Evolutionary conservation across 2,888 invertebrate genomes (phyloP).

Genomic region (Orthosia gracilis): DNA sequence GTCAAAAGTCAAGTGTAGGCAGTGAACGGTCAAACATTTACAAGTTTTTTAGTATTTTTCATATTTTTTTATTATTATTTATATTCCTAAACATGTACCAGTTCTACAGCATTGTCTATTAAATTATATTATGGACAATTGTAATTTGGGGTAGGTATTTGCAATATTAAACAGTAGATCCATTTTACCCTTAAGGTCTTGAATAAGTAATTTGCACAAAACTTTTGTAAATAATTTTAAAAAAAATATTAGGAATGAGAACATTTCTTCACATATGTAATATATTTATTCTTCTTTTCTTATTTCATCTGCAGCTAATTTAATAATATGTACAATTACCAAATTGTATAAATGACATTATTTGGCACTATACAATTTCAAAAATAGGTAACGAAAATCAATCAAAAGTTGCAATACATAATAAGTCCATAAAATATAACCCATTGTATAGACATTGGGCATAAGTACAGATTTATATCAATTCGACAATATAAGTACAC

Average conservation of each 20-base stretch:
- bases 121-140: constrained; percentile 34
- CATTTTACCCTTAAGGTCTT: not conserved
- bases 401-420: constrained; percentile 10
- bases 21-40: constrained; percentile 48
- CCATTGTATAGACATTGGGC: constrained; percentile 24
- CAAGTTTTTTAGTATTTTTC: constrained; percentile 8
- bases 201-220: constrained; percentile 1
- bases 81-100: constrained; percentile 24
- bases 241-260: not conserved
- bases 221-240: constrained; percentile 5
- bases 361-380: constrained; percentile 77
- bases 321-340: constrained; percentile 45
- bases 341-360: constrained; percentile 64
- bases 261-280: not conserved
- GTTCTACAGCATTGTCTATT: constrained; percentile 21
- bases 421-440: not conserved
- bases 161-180: constrained; percentile 7
- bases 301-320: constrained; percentile 12
- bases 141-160: constrained; percentile 15
- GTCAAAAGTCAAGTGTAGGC: constrained; percentile 54
- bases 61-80: not conserved
- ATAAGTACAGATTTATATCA: constrained; percentile 19
- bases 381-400: constrained; percentile 22
- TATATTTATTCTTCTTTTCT: not conserved
- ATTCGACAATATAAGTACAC: constrained; percentile 18